Evolutionary conservation across 2,888 invertebrate genomes (phyloP).

Genomic region (Onchidella celtica): DNA sequence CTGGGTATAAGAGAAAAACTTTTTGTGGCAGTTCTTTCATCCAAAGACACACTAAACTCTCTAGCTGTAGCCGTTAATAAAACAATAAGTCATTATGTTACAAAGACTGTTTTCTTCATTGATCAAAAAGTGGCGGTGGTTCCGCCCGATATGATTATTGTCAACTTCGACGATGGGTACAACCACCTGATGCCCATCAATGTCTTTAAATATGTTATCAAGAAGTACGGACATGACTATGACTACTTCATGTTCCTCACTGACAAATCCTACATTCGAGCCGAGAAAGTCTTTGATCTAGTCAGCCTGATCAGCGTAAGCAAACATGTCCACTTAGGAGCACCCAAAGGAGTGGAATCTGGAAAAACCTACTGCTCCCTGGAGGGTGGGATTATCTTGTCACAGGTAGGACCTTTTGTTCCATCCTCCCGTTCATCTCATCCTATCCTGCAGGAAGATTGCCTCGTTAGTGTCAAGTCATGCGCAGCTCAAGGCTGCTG

Average conservation of each 20-base stretch:
- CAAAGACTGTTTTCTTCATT: conserved; percentile 91
- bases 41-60: conserved; percentile 81
- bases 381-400: conserved; percentile 93
- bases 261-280: conserved; percentile 92
- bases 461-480: too few species aligned
- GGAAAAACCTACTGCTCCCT: conserved; percentile 80
- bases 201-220: conserved; percentile 92
- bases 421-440: too few species aligned
- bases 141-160: conserved; percentile 82
- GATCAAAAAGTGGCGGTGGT: conserved; percentile 59
- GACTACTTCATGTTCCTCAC: conserved; percentile 95
- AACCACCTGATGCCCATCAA: conserved; percentile 91
- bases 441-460: too few species aligned
- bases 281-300: conserved; percentile 86
- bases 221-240: conserved; percentile 93
- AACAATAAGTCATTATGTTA: conserved; percentile 91
- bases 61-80: conserved; percentile 92
- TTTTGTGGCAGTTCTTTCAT: conserved; percentile 91
- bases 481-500: too few species aligned
- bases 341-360: conserved; percentile 76
- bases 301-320: conserved; percentile 90
- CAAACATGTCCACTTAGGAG: conserved; percentile 91
- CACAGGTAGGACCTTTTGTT: conserved; percentile 85
- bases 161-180: conserved; percentile 91
- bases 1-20: conserved; percentile 94